Evolutionary conservation across 2,888 invertebrate genomes (phyloP).

Genomic region (Drosophila demipolita): DNA sequence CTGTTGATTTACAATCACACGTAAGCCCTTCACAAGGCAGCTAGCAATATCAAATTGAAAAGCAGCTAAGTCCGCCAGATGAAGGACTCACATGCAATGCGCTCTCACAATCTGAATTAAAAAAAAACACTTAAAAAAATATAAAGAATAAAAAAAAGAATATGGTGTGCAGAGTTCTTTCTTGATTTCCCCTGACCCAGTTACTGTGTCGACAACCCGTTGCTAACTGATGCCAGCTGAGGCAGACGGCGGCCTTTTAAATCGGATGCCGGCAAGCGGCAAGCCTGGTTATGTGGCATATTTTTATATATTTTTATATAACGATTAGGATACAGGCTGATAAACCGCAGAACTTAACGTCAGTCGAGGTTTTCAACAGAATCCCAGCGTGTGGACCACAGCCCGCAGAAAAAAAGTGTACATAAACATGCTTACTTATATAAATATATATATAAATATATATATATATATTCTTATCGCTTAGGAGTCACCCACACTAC

Average conservation of each 20-base stretch:
- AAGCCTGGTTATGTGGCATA: constrained; percentile 2
- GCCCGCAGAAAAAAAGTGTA: constrained; percentile 45
- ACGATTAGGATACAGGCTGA: constrained; percentile 55
- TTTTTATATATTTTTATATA: constrained; percentile 3
- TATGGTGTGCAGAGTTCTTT: background rate
- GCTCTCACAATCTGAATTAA: constrained; percentile 1
- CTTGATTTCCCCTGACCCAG: constrained; percentile 4
- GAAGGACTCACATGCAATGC: constrained; percentile 84
- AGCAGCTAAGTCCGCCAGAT: constrained; percentile 83
- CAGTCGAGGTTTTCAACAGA: constrained; percentile 31
- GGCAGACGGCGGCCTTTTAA: constrained; percentile 40
- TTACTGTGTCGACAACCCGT: constrained; percentile 38
- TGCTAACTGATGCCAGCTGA: constrained; percentile 42
- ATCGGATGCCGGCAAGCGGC: constrained; percentile 18
- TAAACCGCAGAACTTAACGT: constrained; percentile 27
- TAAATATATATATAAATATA: background rate
- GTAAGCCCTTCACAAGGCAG: constrained; percentile 85
- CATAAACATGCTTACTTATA: background rate
- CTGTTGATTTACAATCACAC: constrained; percentile 78
- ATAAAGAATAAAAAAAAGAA: background rate
- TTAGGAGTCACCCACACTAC: constrained; percentile 12
- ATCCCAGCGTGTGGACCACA: constrained; percentile 18
- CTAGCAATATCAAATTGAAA: constrained; percentile 80
- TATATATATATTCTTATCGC: constrained; percentile 21
- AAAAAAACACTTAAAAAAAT: constrained; percentile 11